Evolutionary conservation across 1,140 invertebrate species (phyloP), one percentile per base, ranked within the genome.

Genomic region (Trichonephila clavata): DNA sequence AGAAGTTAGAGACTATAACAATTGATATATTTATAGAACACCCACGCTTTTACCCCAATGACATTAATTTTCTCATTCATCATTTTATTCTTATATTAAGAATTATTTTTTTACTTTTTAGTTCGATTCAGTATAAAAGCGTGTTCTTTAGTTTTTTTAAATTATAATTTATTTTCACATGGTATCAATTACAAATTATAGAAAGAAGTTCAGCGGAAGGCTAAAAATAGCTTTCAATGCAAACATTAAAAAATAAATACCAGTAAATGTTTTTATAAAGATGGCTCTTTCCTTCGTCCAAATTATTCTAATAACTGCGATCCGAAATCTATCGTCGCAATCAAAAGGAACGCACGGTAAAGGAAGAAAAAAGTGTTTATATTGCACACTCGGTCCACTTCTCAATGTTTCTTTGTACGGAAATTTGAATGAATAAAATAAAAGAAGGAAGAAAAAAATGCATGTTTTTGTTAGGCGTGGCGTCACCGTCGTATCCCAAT

Each of bases 321-420:
- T 77, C 16, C 7, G 71, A 77, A 63, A 63, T 63, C 61, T 63
- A 6, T 63, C 61, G 18, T 63, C 61, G 61, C 61, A 21, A 77
- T 77, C 71, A 77, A 77, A 77, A 27, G 32, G 71, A 20, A 27
- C 27, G n/a, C 24, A 21, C 24, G 81, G 24, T 14, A 84, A 20
- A 83, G 16, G 59, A 39, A 50, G 1, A 68, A 71, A 88, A 71
- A 71, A 88, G 16, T 71, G 86, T 50, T 24, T 65, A 57, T 20
- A 50, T 71, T 24, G 63, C 86, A 57, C 32, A 27, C 32, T 63
- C 86, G 10, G 14, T 86, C 16, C 39, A 39, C 57, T 57, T 83
- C 80, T 61, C n/a, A 86, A 86, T 86, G 84, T 86, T 86, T 86
- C 84, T 60, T 86, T 86, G 84, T 86, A 61, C 27, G 59, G 84